Conservation (phyloP, 1,140 invertebrate genomes). For the Drosophila miranda region DNA sequence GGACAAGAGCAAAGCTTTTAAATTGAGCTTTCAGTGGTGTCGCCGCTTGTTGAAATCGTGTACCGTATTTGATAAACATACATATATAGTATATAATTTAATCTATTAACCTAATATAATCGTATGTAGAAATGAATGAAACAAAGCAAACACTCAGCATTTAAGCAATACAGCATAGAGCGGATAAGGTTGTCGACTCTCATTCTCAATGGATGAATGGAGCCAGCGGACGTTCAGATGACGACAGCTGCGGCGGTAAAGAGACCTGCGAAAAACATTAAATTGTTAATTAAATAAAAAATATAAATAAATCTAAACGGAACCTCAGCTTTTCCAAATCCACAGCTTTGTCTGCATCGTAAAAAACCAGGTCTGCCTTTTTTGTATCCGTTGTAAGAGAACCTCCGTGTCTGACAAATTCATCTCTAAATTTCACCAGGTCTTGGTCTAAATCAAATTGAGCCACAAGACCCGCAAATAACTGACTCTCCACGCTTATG, state of each 20-base stretch:
- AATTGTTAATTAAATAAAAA: not conserved
- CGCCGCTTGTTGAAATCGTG: not conserved
- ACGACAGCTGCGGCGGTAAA: constrained; percentile 54
- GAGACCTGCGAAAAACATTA: constrained; percentile 31
- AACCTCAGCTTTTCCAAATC: constrained; percentile 51
- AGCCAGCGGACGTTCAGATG: constrained; percentile 59
- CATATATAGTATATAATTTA: constrained; percentile 17
- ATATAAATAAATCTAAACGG: not conserved
- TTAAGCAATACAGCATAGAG: constrained; percentile 50
- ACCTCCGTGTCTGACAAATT: constrained; percentile 55
- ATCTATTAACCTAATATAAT: constrained; percentile 13
- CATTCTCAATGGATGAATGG: constrained; percentile 36
- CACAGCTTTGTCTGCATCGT: not conserved
- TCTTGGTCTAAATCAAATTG: constrained; percentile 40
- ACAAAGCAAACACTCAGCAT: not conserved
- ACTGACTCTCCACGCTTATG: constrained; percentile 9
- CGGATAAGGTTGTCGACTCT: constrained; percentile 52
- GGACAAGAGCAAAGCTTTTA: constrained; percentile 23
- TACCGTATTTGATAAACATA: constrained; percentile 29
- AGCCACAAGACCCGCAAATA: constrained; percentile 53
- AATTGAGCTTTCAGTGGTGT: constrained; percentile 16
- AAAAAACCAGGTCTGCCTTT: constrained; percentile 52
- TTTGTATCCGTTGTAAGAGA: constrained; percentile 26
- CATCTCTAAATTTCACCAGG: constrained; percentile 5
- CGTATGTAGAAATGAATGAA: constrained; percentile 1